Conservation (phyloP, 2,113 vertebrate genomes). For the Sinocyclocheilus anophthalmus region DNA sequence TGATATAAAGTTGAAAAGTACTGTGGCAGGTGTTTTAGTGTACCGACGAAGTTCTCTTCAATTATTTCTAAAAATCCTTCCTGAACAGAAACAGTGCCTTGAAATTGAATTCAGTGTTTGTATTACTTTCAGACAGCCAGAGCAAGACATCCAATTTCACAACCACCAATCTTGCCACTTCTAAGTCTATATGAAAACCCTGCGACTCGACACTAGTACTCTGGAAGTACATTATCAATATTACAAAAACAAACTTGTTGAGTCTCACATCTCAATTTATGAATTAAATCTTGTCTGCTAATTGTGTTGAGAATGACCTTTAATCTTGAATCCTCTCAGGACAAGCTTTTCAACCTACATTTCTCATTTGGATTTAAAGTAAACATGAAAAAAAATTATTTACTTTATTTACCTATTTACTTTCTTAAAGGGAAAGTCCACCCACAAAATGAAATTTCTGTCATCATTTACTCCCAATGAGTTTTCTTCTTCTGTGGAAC, state of each 20-base stretch:
- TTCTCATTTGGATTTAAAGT: background rate
- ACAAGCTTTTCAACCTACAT: background rate
- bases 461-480: background rate
- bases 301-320: slow-evolving; percentile 6
- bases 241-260: slow-evolving; percentile 38
- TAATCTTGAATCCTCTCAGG: background rate
- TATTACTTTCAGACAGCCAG: slow-evolving; percentile 27
- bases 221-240: background rate
- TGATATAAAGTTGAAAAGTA: slow-evolving; percentile 21
- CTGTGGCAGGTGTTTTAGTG: slow-evolving; percentile 16
- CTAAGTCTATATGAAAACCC: background rate
- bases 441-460: background rate
- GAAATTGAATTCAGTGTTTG: slow-evolving; percentile 40
- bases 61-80: slow-evolving; percentile 22
- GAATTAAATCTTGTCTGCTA: slow-evolving; percentile 7
- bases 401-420: background rate
- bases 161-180: background rate
- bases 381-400: background rate
- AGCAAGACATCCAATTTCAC: slow-evolving; percentile 44
- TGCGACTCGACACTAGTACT: background rate
- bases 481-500: background rate
- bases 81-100: slow-evolving; percentile 8
- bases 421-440: background rate
- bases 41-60: background rate
- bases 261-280: background rate